A percentile compares a stretch with the other conserved stretches of the same genome.
phyloP scores from a whole-genome alignment of 2,113 vertebrate genomes.

The Phrynosoma platyrhinos region DNA sequence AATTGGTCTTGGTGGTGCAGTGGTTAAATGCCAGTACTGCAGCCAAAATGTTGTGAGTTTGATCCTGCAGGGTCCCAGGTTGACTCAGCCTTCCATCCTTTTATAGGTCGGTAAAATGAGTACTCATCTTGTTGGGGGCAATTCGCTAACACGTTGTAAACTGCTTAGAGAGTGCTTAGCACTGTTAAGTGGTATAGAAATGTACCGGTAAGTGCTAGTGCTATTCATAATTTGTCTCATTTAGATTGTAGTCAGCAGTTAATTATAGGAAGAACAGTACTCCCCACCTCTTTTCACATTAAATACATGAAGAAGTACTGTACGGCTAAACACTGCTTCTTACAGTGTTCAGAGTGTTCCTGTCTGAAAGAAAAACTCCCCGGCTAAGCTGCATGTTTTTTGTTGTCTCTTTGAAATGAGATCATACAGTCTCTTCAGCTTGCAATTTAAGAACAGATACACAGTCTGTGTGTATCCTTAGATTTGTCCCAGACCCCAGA shows the following conservation, averaged over 20 bases:
- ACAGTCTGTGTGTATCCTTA: neutral
- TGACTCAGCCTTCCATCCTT: too few relatives aligned
- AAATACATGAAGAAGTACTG: neutral
- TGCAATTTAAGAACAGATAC: neutral
- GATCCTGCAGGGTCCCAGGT: too few relatives aligned
- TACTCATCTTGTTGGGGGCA: too few relatives aligned
- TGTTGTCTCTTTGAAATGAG: neutral
- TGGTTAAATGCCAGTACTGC: too few relatives aligned
- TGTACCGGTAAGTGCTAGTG: too few relatives aligned
- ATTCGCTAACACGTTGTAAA: too few relatives aligned
- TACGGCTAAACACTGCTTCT: neutral
- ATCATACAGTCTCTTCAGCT: neutral
- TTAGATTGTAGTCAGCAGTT: slow-evolving; percentile 1
- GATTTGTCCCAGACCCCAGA: neutral
- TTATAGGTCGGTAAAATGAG: too few relatives aligned
- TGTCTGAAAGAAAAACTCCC: neutral
- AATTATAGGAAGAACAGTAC: neutral
- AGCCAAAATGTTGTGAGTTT: too few relatives aligned
- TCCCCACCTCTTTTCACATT: neutral
- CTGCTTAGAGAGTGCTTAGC: too few relatives aligned
- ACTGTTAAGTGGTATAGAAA: too few relatives aligned
- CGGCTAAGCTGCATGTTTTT: neutral
- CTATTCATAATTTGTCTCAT: slow-evolving; percentile 1
- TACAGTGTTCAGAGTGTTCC: neutral
- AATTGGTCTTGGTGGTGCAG: neutral